Percentiles rank a stretch among this genome's conserved stretches.
These are phyloP conservation scores for Plodia interpunctella DNA, from an alignment of 1,140 invertebrate species.

Conservation along the genomic window DNA sequence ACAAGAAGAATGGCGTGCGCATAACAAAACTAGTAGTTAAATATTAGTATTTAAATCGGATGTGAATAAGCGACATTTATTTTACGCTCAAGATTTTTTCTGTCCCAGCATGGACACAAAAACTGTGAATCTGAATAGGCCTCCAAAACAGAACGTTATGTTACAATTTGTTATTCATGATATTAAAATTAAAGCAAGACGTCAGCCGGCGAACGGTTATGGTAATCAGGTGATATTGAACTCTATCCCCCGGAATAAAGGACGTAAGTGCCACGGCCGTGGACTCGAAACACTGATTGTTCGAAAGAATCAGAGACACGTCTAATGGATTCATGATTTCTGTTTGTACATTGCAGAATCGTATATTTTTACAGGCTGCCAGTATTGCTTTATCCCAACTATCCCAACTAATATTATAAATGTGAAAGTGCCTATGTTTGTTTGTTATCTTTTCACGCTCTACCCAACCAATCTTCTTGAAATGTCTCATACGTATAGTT, in stretches of 20 bases:
- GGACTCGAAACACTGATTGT: neutral
- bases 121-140: neutral
- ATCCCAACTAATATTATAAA: no score
- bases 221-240: slow-evolving; percentile 21
- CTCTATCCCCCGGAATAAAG: neutral
- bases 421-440: no score
- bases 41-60: no score
- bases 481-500: no score
- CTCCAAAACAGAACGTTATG: neutral
- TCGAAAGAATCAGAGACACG: neutral
- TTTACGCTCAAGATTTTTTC: no score
- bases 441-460: no score
- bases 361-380: no score
- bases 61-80: no score
- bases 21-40: no score
- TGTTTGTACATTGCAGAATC: neutral
- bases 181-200: slow-evolving; percentile 21
- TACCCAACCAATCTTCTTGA: no score
- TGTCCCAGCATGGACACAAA: neutral
- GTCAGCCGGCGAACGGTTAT: slow-evolving; percentile 22
- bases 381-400: no score
- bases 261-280: neutral
- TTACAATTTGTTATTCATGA: slow-evolving; percentile 20
- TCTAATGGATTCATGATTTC: neutral
- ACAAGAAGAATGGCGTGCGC: no score